Conservation (phyloP, 2,113 vertebrate genomes). For the Ptilonorhynchus violaceus region DNA sequence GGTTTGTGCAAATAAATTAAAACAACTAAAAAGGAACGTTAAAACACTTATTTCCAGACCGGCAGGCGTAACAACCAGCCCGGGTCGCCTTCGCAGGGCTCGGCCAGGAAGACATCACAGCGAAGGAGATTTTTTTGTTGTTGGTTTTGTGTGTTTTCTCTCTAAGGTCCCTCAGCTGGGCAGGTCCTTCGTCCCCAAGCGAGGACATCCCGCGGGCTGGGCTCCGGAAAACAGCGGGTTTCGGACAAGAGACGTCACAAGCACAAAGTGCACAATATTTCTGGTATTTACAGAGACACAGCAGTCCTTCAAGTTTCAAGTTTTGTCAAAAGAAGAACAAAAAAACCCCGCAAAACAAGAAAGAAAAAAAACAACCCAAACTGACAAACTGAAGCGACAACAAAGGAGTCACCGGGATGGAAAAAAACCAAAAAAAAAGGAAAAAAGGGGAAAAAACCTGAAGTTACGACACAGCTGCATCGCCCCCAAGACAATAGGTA, state of each 20-base stretch:
- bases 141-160: background rate
- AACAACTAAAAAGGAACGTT: constrained; percentile 64
- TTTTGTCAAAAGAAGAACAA: constrained; percentile 77
- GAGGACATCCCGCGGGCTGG: constrained; percentile 36
- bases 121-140: background rate
- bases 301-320: constrained; percentile 99
- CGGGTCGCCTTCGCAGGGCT: background rate
- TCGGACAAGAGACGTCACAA: constrained; percentile 89
- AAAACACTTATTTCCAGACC: constrained; percentile 70
- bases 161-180: constrained; percentile 38
- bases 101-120: constrained; percentile 35
- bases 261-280: constrained; percentile 87
- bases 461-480: constrained; percentile 77
- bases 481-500: constrained; percentile 77
- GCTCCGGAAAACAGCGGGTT: constrained; percentile 73
- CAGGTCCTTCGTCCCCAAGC: constrained; percentile 1
- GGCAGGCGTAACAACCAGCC: constrained; percentile 63
- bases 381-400: constrained; percentile 64
- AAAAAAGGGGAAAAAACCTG: constrained; percentile 61
- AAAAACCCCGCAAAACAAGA: background rate
- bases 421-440: background rate
- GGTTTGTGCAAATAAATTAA: constrained; percentile 87
- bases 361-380: background rate
- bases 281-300: constrained; percentile 96
- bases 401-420: constrained; percentile 55